Base-by-base conservation (phyloP, 2,888 invertebrate species). In the Altica lythri region DNA sequence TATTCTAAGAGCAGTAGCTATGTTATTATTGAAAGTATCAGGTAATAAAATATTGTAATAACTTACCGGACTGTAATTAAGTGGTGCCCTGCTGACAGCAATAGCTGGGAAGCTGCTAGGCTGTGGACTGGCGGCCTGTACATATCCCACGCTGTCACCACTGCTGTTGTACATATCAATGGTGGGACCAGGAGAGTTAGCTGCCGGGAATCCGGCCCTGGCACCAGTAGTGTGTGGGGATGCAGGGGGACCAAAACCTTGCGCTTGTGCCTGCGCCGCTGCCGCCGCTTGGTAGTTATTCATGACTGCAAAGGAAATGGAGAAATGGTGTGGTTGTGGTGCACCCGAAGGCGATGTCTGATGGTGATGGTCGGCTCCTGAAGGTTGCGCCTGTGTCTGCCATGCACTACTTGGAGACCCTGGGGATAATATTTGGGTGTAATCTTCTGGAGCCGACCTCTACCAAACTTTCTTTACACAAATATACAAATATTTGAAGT, bases 41-140 rank as follows among this genome's bases (percentile, higher is more conserved):
- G n/a, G n/a, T 62, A 18, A 27, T 22, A 14, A 27, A 25, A n/a
- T 12, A 18, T 17, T 25, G 14, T 9, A 10, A 12, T 17, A 8
- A 84, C 90, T 87, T 82, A 92, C 92, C 85, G 92, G 92, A 84
- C 89, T 92, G 80, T 92, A 92, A 83, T 91, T 92, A 81, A 92
- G 88, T 79, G 92, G 91, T 74, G 92, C 92, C 77, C 92, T 90
- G 83, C 91, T 92, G 75, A 93, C 92, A 70, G 92, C 92, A 78
- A 94, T 92, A 69, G 91, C 89, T 74, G 94, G 93, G 81, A 95
- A 95, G 73, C 92, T 92, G 74, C 94, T 91, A 70, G 95, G 95
- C 80, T 96, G 96, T 72, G 96, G 95, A 81, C 94, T 95, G 70
- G 95, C 93, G 70, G 95, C 95, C 82, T 95, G 95, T 75, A 95